Evolutionary conservation across 2,113 vertebrate species (phyloP).

Genomic region (Muntiacus reevesi): DNA sequence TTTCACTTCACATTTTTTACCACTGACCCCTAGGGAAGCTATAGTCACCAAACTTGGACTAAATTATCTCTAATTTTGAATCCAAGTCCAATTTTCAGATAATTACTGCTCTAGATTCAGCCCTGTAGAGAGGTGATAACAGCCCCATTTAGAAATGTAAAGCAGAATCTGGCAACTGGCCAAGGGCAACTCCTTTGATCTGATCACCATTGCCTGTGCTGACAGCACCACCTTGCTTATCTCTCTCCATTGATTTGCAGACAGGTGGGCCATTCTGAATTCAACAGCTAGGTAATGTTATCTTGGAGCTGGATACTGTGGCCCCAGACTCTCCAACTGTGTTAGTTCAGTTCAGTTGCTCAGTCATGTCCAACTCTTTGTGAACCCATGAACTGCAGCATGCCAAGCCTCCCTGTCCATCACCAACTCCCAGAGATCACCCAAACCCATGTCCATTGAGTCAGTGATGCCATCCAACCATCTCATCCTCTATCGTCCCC

Average conservation of each 20-base stretch:
- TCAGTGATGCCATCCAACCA: background rate
- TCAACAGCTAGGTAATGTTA: background rate
- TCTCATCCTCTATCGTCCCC: background rate
- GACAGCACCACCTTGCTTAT: no score
- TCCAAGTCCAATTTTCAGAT: background rate
- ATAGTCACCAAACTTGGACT: background rate
- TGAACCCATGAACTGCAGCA: background rate
- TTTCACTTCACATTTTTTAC: background rate
- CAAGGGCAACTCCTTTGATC: background rate
- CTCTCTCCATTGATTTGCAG: background rate
- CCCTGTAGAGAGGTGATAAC: fast-evolving
- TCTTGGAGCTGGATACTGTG: background rate
- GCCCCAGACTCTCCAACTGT: background rate
- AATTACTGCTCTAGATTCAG: background rate
- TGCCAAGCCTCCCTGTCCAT: background rate
- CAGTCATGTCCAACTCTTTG: background rate
- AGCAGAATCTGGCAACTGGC: background rate
- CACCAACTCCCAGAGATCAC: background rate
- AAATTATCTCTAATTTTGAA: no score
- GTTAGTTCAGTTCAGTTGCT: background rate
- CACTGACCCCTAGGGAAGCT: background rate
- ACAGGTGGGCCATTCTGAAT: background rate
- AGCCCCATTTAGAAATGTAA: background rate
- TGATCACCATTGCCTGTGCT: background rate
- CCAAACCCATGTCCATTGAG: background rate